Conservation (phyloP, 2,797 vertebrate genomes). For the Paramormyrops hopkinsi region DNA sequence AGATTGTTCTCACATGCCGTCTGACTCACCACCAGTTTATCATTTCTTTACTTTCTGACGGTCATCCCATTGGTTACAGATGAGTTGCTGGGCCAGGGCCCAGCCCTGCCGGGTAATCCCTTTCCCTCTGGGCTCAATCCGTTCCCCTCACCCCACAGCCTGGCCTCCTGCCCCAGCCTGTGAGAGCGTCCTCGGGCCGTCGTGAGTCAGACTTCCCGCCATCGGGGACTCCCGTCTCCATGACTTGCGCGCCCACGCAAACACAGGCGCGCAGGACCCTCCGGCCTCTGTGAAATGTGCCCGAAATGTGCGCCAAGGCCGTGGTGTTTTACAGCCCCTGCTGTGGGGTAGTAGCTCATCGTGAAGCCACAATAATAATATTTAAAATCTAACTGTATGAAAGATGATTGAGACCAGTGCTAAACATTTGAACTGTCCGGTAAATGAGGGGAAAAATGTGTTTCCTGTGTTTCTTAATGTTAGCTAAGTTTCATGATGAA, state of each 20-base stretch:
- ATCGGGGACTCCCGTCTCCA: neutral
- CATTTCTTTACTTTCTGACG: neutral
- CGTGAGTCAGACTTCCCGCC: conserved; percentile 17
- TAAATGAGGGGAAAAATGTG: neutral
- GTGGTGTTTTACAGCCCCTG: neutral
- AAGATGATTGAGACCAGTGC: neutral
- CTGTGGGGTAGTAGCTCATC: neutral
- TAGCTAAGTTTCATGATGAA: neutral
- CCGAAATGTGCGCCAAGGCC: neutral
- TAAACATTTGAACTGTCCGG: neutral
- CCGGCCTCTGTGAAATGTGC: neutral
- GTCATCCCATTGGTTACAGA: neutral
- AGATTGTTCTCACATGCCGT: neutral
- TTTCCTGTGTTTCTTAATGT: neutral
- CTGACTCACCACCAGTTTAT: neutral
- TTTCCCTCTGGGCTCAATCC: neutral
- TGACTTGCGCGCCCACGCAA: neutral
- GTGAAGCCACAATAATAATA: neutral
- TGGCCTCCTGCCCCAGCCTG: conserved; percentile 1
- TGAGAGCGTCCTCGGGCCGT: neutral
- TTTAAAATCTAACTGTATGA: neutral
- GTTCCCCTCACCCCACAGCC: neutral
- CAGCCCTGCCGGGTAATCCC: conserved; percentile 4
- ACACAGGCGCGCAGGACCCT: neutral
- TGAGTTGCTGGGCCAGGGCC: neutral